Evolutionary conservation across 1,140 invertebrate species (phyloP).

Genomic region (Tetramorium simillimum): DNA sequence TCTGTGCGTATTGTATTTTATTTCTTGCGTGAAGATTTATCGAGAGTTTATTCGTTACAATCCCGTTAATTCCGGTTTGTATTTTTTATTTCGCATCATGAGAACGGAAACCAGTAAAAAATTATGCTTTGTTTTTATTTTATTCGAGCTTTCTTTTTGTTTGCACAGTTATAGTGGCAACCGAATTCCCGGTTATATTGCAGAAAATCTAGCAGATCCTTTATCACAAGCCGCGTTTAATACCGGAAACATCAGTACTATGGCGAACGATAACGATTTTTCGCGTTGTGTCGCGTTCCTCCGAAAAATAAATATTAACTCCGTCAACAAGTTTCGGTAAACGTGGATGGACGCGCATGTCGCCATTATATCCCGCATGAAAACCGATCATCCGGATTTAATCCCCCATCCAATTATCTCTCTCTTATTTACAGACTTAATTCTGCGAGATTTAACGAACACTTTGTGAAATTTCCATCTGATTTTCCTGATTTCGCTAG

Average conservation of each 20-base stretch:
- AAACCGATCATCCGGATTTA: conserved; percentile 40
- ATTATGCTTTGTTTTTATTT: not conserved
- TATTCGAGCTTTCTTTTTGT: not conserved
- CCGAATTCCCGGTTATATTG: not conserved
- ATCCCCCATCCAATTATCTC: conserved; percentile 5
- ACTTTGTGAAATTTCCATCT: not conserved
- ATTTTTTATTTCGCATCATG: conserved; percentile 1
- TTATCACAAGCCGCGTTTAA: not conserved
- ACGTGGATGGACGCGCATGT: conserved; percentile 1
- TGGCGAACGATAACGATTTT: conserved; percentile 25
- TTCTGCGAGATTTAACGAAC: conserved; percentile 11
- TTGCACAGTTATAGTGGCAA: not conserved
- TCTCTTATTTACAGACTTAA: conserved; percentile 44
- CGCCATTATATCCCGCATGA: conserved; percentile 40
- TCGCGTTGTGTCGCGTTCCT: not conserved
- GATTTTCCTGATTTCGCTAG: not conserved
- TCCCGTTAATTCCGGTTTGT: conserved; percentile 5
- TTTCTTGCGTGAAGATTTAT: not conserved
- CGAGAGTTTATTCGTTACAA: not conserved
- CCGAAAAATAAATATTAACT: conserved; percentile 55
- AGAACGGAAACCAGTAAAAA: not conserved
- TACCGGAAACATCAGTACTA: conserved; percentile 11
- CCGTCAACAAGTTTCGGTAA: conserved; percentile 31
- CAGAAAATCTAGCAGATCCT: not conserved
- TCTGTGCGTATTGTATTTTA: not conserved